These are phyloP conservation scores for Hirtodrosophila confusa DNA, from an alignment of 2,888 invertebrate species.

Conservation along the genomic window DNA sequence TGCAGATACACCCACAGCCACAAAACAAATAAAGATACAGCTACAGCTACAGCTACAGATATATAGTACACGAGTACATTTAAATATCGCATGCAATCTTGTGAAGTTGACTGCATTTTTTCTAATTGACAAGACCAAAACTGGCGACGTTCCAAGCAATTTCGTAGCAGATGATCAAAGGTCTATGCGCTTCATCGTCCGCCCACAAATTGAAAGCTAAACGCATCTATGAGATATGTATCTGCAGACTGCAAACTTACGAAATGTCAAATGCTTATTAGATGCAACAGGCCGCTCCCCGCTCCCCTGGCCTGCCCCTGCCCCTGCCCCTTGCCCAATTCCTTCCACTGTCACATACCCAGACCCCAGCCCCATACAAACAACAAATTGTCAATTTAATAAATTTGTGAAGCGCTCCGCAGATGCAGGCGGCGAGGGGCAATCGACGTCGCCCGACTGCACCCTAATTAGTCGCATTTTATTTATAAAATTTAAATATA, in stretches of 20 bases:
- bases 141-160: constrained; percentile 71
- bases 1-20: constrained; percentile 7
- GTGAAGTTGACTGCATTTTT: constrained; percentile 63
- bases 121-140: constrained; percentile 78
- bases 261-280: constrained; percentile 79
- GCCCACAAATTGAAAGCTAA: constrained; percentile 58
- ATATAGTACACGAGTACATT: constrained; percentile 1
- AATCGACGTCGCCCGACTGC: constrained; percentile 46
- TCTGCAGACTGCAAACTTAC: constrained; percentile 45
- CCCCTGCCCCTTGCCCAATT: constrained; percentile 3
- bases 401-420: constrained; percentile 50
- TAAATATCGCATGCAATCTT: constrained; percentile 72
- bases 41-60: constrained; percentile 11
- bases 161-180: constrained; percentile 73
- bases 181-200: constrained; percentile 45
- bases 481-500: constrained; percentile 38
- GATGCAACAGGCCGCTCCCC: constrained; percentile 29
- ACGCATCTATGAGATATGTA: constrained; percentile 32
- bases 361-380: neutral
- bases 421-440: constrained; percentile 38
- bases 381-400: constrained; percentile 71
- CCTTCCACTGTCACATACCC: constrained; percentile 2
- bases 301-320: constrained; percentile 11
- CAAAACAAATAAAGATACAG: constrained; percentile 13
- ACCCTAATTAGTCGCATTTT: constrained; percentile 68